Evolutionary conservation across 1,140 invertebrate genomes (phyloP).

Genomic region (Cydia strobilella): DNA sequence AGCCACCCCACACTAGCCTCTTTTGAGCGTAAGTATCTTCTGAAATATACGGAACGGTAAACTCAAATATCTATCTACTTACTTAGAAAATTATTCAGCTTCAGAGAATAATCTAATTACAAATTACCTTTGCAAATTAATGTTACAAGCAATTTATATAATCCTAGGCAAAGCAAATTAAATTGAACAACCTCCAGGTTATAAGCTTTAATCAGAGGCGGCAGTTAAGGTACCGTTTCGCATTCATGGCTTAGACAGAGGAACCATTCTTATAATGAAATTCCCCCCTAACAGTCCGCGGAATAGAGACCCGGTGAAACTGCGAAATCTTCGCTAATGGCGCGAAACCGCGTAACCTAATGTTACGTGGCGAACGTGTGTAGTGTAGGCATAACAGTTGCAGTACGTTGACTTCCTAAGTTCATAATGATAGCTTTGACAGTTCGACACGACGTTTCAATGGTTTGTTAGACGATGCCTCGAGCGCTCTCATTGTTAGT

Average conservation of each 20-base stretch:
- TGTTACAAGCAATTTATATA: conserved; percentile 37
- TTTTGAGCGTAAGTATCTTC: no score
- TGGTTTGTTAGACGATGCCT: no score
- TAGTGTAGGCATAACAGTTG: neutral
- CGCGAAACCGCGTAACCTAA: conserved; percentile 60
- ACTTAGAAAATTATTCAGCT: neutral
- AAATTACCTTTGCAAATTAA: conserved; percentile 16
- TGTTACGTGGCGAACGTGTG: conserved; percentile 47
- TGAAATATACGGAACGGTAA: neutral
- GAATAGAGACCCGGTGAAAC: conserved; percentile 64
- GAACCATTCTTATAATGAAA: conserved; percentile 66
- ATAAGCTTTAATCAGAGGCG: conserved; percentile 50
- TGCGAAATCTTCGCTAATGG: conserved; percentile 66
- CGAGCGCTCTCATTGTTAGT: no score
- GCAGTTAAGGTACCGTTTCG: conserved; percentile 45
- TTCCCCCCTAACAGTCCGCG: conserved; percentile 61
- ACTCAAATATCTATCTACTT: neutral
- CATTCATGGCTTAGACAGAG: conserved; percentile 59
- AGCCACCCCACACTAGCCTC: no score
- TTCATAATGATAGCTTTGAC: neutral
- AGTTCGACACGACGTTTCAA: neutral
- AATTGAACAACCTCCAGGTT: conserved; percentile 45
- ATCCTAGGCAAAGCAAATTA: conserved; percentile 51
- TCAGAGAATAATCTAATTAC: neutral
- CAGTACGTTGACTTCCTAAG: neutral